Conservation (phyloP, 2,113 vertebrate species). For the Ploceus nigricollis region DNA sequence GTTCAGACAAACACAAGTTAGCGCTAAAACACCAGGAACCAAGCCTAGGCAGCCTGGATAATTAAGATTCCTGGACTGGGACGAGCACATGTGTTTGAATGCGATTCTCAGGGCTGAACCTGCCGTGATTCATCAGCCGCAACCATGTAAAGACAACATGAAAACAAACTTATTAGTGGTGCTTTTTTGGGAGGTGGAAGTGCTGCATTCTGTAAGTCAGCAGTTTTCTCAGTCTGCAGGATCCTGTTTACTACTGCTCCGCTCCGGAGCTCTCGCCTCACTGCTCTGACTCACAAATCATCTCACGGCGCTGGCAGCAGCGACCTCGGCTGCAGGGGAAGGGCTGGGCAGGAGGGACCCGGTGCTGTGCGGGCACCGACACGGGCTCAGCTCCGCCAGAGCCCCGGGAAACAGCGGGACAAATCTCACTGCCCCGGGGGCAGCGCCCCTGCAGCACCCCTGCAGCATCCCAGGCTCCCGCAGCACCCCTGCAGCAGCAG, state of each 20-base stretch:
- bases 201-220: not conserved
- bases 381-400: rapidly evolving
- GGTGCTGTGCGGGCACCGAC: not conserved
- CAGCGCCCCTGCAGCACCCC: not conserved
- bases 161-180: not conserved
- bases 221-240: not conserved
- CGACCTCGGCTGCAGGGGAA: not conserved
- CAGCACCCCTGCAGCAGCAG: too few species aligned
- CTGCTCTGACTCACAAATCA: not conserved
- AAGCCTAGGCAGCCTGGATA: not conserved
- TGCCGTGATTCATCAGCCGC: not conserved
- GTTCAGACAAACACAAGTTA: not conserved
- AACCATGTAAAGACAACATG: not conserved
- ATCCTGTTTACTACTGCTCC: not conserved
- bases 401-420: not conserved
- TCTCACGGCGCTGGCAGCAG: not conserved
- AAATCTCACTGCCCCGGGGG: rapidly evolving
- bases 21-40: not conserved
- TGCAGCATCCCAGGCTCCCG: not conserved
- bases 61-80: not conserved
- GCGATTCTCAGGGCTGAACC: not conserved
- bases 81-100: not conserved
- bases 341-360: not conserved
- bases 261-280: not conserved
- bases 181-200: not conserved